Conservation (phyloP, 2,113 vertebrate species). For the Dasyurus viverrinus region DNA sequence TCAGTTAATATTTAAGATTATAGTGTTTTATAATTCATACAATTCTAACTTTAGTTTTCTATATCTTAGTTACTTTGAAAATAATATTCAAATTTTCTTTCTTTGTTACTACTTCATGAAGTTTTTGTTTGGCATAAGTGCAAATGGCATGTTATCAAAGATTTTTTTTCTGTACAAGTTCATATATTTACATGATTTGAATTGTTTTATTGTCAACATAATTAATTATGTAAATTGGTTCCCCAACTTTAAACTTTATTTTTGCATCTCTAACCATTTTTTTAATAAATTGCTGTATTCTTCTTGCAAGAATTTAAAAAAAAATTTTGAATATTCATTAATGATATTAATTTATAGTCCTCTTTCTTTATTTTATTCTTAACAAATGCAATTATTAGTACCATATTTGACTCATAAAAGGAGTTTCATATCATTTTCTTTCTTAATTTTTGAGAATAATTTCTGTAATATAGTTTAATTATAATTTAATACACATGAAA, state of each 20-base stretch:
- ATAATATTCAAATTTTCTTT: background rate
- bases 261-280: background rate
- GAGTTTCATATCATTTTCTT: background rate
- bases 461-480: background rate
- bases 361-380: background rate
- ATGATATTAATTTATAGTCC: background rate
- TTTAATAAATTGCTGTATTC: background rate
- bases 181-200: background rate
- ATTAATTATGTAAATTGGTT: background rate
- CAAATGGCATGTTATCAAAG: background rate
- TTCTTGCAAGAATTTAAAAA: background rate
- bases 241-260: background rate
- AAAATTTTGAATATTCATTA: background rate
- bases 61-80: background rate
- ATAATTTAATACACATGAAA: background rate
- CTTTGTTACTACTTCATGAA: background rate
- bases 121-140: background rate
- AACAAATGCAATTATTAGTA: background rate
- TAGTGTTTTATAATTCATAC: background rate
- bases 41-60: background rate
- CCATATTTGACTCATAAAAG: background rate
- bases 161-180: background rate
- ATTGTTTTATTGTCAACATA: background rate
- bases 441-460: background rate
- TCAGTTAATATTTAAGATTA: background rate